phyloP scores from a whole-genome alignment of 2,888 invertebrate species.

The Drymonia ruficornis region DNA sequence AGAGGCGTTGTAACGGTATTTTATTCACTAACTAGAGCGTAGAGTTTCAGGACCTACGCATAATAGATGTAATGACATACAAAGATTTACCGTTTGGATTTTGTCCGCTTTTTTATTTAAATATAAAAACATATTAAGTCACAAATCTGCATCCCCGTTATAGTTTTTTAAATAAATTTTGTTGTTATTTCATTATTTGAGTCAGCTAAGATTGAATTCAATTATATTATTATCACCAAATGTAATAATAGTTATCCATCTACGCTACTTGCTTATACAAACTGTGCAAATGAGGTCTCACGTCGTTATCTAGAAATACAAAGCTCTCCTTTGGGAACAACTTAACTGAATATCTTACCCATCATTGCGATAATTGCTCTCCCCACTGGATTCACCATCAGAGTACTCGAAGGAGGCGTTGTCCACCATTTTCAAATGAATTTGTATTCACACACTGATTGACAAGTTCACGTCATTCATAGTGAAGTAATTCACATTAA shows the following conservation, averaged over 20 bases:
- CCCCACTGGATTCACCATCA: conserved; percentile 68
- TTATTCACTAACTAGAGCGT: not conserved
- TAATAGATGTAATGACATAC: not conserved
- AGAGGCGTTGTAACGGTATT: not conserved
- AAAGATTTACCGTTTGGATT: not conserved
- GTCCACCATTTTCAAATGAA: conserved; percentile 66
- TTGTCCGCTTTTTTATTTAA: not conserved
- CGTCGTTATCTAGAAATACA: too few relatives aligned
- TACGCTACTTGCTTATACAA: too few relatives aligned
- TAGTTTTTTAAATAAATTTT: too few relatives aligned
- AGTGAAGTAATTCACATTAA: conserved; percentile 20
- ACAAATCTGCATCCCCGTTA: too few relatives aligned
- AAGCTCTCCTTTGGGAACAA: too few relatives aligned
- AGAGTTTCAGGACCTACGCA: not conserved
- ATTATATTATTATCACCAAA: too few relatives aligned
- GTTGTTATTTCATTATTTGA: too few relatives aligned
- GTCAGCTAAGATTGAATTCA: too few relatives aligned
- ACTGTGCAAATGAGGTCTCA: too few relatives aligned
- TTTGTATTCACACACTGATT: conserved; percentile 33
- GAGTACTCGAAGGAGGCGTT: conserved; percentile 77
- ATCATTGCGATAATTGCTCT: conserved; percentile 47
- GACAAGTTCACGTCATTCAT: conserved; percentile 33
- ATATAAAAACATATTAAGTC: too few relatives aligned
- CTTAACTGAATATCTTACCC: conserved; percentile 53
- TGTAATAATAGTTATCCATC: too few relatives aligned